These are phyloP conservation scores for Drosophila picticornis DNA, from an alignment of 2,888 invertebrate genomes.

Conservation along the genomic window DNA sequence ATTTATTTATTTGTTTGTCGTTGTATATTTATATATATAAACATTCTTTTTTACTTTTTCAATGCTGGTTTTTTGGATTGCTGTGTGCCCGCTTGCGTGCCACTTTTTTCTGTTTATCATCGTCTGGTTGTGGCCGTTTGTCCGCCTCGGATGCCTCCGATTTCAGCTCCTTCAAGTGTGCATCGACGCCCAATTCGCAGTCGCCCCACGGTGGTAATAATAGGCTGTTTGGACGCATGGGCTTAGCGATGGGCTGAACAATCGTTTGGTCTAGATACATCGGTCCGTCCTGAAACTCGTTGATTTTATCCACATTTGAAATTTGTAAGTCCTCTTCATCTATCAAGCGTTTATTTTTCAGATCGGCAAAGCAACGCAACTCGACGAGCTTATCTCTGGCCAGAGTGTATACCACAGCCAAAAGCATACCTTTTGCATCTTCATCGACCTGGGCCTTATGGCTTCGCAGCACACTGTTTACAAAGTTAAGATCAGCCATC, in stretches of 20 bases:
- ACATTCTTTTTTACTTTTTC: not conserved
- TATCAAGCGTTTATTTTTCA: slow-evolving; percentile 20
- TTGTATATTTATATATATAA: not conserved
- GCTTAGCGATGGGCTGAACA: not conserved
- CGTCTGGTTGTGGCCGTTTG: not conserved
- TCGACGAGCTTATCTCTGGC: slow-evolving; percentile 29
- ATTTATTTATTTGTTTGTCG: not conserved
- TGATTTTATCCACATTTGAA: slow-evolving; percentile 11
- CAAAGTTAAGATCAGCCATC: slow-evolving; percentile 6
- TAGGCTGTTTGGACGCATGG: not conserved
- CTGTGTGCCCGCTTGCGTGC: not conserved
- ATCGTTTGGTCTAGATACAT: not conserved
- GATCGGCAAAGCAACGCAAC: slow-evolving; percentile 33
- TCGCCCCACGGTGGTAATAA: slow-evolving; percentile 12
- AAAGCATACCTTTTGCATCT: not conserved
- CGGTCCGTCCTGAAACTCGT: slow-evolving; percentile 12
- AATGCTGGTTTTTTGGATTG: not conserved
- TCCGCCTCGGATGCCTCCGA: not conserved
- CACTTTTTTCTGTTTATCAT: not conserved
- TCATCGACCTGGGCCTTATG: not conserved
- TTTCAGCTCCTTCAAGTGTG: not conserved
- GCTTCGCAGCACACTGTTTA: slow-evolving; percentile 14
- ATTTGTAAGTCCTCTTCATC: slow-evolving; percentile 33
- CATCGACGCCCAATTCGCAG: slow-evolving; percentile 1
- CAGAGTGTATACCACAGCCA: slow-evolving; percentile 28